These are phyloP conservation scores for Palythoa grandis DNA, from an alignment of 92 coral and sea anemone species.

Conservation along the genomic window DNA sequence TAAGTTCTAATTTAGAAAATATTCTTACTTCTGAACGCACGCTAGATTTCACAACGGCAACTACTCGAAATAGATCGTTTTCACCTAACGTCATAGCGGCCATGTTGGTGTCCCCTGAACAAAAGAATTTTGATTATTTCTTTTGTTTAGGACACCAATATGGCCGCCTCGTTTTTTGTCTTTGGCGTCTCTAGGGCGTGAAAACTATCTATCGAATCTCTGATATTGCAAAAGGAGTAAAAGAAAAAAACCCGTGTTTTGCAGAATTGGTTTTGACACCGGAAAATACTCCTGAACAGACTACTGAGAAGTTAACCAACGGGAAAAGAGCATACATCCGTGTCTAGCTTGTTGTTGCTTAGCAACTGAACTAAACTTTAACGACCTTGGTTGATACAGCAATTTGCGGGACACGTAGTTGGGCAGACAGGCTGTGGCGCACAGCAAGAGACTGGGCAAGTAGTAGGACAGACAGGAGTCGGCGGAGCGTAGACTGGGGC, in stretches of 20 bases:
- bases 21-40: too few relatives aligned
- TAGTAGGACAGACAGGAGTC: slow-evolving; percentile 7
- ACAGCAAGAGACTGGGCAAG: slow-evolving; percentile 27
- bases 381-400: slow-evolving; percentile 36
- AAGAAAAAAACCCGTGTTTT: background rate
- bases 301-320: background rate
- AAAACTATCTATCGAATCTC: too few relatives aligned
- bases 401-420: background rate
- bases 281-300: background rate
- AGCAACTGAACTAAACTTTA: background rate
- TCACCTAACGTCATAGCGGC: too few relatives aligned
- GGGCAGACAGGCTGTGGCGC: slow-evolving; percentile 33
- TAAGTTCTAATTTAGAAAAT: too few relatives aligned
- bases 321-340: background rate
- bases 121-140: too few relatives aligned
- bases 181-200: too few relatives aligned
- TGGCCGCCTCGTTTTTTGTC: too few relatives aligned
- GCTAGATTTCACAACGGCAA: too few relatives aligned
- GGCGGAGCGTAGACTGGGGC: slow-evolving; percentile 45
- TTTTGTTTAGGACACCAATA: too few relatives aligned
- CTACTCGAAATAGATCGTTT: too few relatives aligned
- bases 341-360: background rate
- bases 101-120: too few relatives aligned
- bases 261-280: background rate
- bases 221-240: background rate